Evolutionary conservation across 92 coral and sea anemone species (phyloP).

Genomic region (Actinernus sp.): DNA sequence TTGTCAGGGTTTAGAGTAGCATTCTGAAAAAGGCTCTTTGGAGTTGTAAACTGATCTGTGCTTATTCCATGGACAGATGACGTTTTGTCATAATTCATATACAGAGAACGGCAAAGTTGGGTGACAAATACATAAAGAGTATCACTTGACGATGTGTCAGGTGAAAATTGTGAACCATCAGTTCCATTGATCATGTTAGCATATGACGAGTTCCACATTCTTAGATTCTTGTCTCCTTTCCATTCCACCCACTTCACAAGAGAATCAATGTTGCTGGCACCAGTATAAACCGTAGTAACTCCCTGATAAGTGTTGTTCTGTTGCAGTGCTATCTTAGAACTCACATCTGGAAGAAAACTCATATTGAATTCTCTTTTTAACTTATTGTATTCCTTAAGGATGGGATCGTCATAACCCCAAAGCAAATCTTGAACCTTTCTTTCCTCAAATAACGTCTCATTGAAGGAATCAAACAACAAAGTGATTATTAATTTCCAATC

Average conservation of each 20-base stretch:
- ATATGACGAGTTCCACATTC: slow-evolving; percentile 73
- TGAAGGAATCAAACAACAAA: slow-evolving; percentile 26
- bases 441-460: slow-evolving; percentile 54
- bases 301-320: slow-evolving; percentile 80
- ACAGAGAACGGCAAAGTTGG: slow-evolving; percentile 85
- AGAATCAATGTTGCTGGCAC: slow-evolving; percentile 52
- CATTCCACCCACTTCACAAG: slow-evolving; percentile 68
- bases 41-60: slow-evolving; percentile 68
- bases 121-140: slow-evolving; percentile 82
- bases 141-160: slow-evolving; percentile 62
- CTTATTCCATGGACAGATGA: slow-evolving; percentile 56
- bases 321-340: slow-evolving; percentile 74
- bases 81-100: slow-evolving; percentile 47
- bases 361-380: slow-evolving; percentile 20
- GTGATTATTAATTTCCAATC: slow-evolving; percentile 36
- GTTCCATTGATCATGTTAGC: slow-evolving; percentile 97
- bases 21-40: slow-evolving; percentile 63
- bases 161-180: slow-evolving; percentile 93
- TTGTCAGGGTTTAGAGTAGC: slow-evolving; percentile 77
- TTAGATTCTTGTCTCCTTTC: slow-evolving; percentile 64
- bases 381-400: slow-evolving; percentile 58
- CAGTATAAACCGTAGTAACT: slow-evolving; percentile 74
- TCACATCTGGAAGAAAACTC: slow-evolving; percentile 57
- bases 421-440: slow-evolving; percentile 81
- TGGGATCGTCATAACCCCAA: slow-evolving; percentile 92